phyloP scores from a whole-genome alignment of 2,888 invertebrate species.

The Nasonovia ribisnigri region DNA sequence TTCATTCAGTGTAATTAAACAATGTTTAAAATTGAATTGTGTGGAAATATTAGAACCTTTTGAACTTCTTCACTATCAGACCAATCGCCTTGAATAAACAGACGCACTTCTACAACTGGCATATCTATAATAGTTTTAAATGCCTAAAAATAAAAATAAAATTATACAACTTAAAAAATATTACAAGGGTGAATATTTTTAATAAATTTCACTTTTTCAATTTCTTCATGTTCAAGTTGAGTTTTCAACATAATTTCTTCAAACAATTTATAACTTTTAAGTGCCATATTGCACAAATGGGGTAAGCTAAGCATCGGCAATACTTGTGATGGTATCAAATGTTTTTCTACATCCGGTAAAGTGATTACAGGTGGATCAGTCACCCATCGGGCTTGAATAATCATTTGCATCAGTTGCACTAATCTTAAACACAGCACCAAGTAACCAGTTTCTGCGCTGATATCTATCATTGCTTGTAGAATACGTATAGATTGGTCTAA shows the following conservation, averaged over 20 bases:
- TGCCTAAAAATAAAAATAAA: constrained; percentile 23
- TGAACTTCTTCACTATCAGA: constrained; percentile 67
- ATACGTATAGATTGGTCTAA: constrained; percentile 96
- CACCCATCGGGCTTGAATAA: constrained; percentile 93
- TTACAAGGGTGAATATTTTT: background rate
- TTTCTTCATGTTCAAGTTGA: constrained; percentile 58
- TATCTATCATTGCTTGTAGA: constrained; percentile 96
- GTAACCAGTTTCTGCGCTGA: constrained; percentile 92
- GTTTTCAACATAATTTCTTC: constrained; percentile 54
- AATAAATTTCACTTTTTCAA: constrained; percentile 43
- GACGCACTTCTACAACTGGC: constrained; percentile 76
- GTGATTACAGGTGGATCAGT: constrained; percentile 80
- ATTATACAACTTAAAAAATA: background rate
- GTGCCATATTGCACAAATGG: constrained; percentile 30
- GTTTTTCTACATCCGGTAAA: constrained; percentile 82
- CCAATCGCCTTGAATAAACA: constrained; percentile 75
- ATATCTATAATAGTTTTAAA: constrained; percentile 69
- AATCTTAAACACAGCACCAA: constrained; percentile 83
- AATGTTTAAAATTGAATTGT: background rate
- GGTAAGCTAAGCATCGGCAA: constrained; percentile 32
- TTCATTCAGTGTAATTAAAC: background rate
- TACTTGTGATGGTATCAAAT: constrained; percentile 70
- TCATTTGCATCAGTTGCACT: constrained; percentile 87
- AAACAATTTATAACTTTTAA: constrained; percentile 37
- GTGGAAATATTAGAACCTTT: constrained; percentile 30